A percentile compares a stretch with the other conserved stretches of the same genome.
Conservation (phyloP, 2,888 invertebrate genomes). For the Ellobium chinense region DNA sequence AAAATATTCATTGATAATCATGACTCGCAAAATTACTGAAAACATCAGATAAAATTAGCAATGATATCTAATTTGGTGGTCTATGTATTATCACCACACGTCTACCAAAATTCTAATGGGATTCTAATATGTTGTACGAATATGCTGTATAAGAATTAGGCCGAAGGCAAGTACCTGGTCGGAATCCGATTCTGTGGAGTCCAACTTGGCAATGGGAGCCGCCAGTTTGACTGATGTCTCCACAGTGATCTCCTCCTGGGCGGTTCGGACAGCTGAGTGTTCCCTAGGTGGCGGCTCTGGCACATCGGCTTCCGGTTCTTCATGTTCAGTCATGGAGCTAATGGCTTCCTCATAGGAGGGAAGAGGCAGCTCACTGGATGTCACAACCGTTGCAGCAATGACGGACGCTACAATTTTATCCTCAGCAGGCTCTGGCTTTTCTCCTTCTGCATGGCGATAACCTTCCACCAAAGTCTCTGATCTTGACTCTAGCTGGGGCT, state of each 20-base stretch:
- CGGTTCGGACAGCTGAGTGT: slow-evolving; percentile 54
- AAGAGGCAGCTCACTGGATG: slow-evolving; percentile 49
- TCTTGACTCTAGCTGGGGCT: too few species aligned
- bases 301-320: slow-evolving; percentile 57
- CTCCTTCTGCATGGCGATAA: not conserved
- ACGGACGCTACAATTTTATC: not conserved
- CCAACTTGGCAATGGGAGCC: slow-evolving; percentile 35
- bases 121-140: too few species aligned
- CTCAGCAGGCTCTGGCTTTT: not conserved
- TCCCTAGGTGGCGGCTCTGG: slow-evolving; percentile 61
- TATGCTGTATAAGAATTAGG: too few species aligned
- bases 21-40: too few species aligned
- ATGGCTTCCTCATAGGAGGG: slow-evolving; percentile 63
- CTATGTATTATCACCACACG: too few species aligned
- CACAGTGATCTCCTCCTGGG: not conserved
- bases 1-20: too few species aligned
- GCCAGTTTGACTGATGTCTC: not conserved
- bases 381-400: not conserved
- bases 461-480: too few species aligned
- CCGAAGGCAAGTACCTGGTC: slow-evolving; percentile 59
- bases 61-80: too few species aligned
- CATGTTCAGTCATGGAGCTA: slow-evolving; percentile 28
- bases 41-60: too few species aligned
- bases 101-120: too few species aligned
- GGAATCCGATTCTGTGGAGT: slow-evolving; percentile 49